Evolutionary conservation across 1,140 invertebrate genomes (phyloP), one percentile per base, ranked within the genome.

Genomic region (Bombus haemorrhoidalis): DNA sequence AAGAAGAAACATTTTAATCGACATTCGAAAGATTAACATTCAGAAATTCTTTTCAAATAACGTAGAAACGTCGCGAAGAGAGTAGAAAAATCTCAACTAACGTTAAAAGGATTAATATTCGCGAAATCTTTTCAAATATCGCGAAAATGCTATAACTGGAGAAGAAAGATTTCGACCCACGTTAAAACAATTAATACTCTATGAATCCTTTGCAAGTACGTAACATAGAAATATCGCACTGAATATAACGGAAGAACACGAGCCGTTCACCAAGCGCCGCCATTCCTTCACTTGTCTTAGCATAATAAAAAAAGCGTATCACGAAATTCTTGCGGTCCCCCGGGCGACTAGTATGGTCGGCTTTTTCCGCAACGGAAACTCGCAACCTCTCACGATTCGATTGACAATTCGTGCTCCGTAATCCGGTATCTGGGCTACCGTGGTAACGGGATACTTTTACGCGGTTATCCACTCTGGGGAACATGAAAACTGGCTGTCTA

Each of bases 381-480:
- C 71, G 71, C 86, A 79, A 89, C 69, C 85, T 85, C 78, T 86
- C 87, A 66, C 83, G 81, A 81, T 86, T 86, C 88, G 88, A 94
- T 93, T 93, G 92, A 93, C 93, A 93, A 93, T 93, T 92, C 91
- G 89, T 91, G 92, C 91, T 92, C 84, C 91, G 91, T 93, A 93
- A 93, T 91, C 91, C 90, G 93, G 93, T 93, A 94, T 94, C 93
- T 93, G 92, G 93, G 92, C 91, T 94, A 93, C 83, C 83, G 74
- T 87, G 84, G 90, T 94, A 94, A 94, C 93, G 93, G 93, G 93
- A 94, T 88, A 93, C 90, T 83, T 93, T 93, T 91, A 91, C 91
- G 92, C 88, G 92, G 89, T 91, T 93, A 85, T 90, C 81, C 81
- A 85, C 82, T 78, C 77, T 28, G 81, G 37, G 69, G 83, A 87